phyloP scores from a whole-genome alignment of 2,888 invertebrate genomes.

The Orgyia antiqua region DNA sequence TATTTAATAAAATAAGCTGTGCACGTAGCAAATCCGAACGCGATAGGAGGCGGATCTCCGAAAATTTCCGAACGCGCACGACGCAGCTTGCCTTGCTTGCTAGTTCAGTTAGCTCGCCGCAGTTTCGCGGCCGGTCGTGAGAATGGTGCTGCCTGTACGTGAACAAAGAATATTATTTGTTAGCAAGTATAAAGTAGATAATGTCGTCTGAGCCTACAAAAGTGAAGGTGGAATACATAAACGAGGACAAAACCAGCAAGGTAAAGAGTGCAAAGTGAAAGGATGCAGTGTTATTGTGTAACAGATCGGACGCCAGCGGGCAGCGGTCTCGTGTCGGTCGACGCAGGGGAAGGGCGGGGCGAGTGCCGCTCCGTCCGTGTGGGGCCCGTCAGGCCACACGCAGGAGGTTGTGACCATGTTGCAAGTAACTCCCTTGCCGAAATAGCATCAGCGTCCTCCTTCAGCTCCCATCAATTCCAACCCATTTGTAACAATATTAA shows the following conservation, averaged over 20 bases:
- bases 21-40: constrained; percentile 50
- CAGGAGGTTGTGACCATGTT: constrained; percentile 80
- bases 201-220: constrained; percentile 74
- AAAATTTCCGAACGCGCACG: constrained; percentile 60
- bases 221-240: constrained; percentile 71
- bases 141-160: constrained; percentile 68
- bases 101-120: constrained; percentile 66
- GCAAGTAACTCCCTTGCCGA: constrained; percentile 75
- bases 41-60: constrained; percentile 77
- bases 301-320: constrained; percentile 72
- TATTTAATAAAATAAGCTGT: constrained; percentile 29
- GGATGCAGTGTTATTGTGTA: constrained; percentile 68
- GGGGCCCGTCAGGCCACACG: constrained; percentile 79
- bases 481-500: constrained; percentile 24
- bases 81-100: constrained; percentile 23
- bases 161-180: constrained; percentile 70
- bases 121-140: constrained; percentile 76
- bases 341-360: constrained; percentile 79
- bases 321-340: constrained; percentile 69
- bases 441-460: constrained; percentile 61
- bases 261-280: constrained; percentile 59
- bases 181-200: constrained; percentile 66
- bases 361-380: constrained; percentile 74
- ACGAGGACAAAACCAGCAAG: constrained; percentile 69
- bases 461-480: constrained; percentile 35